Conservation (phyloP, 2,888 invertebrate genomes). For the Sesia bembeciformis region DNA sequence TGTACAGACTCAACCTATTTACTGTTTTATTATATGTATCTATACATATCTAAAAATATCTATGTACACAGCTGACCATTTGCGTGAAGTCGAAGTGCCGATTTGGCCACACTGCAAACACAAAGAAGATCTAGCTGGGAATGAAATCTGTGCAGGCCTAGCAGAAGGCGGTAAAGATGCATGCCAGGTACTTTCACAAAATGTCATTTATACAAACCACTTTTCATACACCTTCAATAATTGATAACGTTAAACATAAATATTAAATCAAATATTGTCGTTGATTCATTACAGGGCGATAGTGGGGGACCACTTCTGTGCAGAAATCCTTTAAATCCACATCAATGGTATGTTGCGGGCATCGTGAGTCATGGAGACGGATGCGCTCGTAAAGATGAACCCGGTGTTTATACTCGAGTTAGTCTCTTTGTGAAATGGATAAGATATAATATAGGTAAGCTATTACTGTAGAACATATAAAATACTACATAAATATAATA, state of each 20-base stretch:
- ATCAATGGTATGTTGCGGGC: constrained; percentile 87
- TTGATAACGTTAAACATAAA: no score
- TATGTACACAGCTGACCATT: constrained; percentile 78
- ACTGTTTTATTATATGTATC: no score
- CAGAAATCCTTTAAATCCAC: constrained; percentile 76
- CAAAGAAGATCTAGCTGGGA: constrained; percentile 76
- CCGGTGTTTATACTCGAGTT: constrained; percentile 88
- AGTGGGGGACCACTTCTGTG: constrained; percentile 91
- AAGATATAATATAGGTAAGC: constrained; percentile 73
- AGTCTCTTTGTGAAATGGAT: constrained; percentile 86
- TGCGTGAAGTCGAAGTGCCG: constrained; percentile 86
- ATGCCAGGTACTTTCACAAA: constrained; percentile 70
- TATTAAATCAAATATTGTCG: no score
- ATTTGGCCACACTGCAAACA: constrained; percentile 80
- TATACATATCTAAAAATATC: no score
- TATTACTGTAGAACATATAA: constrained; percentile 5
- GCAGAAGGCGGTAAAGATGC: constrained; percentile 85
- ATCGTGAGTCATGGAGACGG: constrained; percentile 92
- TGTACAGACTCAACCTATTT: no score
- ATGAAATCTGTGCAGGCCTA: constrained; percentile 85
- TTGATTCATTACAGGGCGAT: constrained; percentile 73
- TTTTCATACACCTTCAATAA: no score
- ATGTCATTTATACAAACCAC: no score
- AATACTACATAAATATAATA: no score
- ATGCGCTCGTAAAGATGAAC: constrained; percentile 85